Evolutionary conservation across 2,888 invertebrate genomes (phyloP).

Genomic region (Drosophila macrospina): DNA sequence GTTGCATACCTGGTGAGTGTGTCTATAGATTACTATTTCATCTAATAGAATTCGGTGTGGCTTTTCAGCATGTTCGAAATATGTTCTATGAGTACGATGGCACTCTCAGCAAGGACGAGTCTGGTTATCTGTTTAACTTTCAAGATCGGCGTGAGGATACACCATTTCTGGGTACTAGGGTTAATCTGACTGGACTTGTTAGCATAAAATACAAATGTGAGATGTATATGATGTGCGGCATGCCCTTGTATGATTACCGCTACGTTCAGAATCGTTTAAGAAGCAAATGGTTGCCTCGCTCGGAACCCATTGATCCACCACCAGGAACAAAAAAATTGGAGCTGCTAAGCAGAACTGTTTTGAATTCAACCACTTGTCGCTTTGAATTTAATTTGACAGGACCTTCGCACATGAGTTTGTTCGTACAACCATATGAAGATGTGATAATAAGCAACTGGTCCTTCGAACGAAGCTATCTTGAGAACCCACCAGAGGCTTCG

Average conservation of each 20-base stretch:
- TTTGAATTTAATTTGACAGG: conserved; percentile 65
- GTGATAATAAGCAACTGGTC: conserved; percentile 74
- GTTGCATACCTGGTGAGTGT: conserved; percentile 86
- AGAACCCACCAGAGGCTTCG: conserved; percentile 39
- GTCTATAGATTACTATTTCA: neutral
- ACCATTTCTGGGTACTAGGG: conserved; percentile 39
- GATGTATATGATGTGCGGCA: conserved; percentile 75
- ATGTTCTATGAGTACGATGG: conserved; percentile 84
- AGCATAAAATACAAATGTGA: conserved; percentile 60
- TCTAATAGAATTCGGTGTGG: neutral
- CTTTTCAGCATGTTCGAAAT: conserved; percentile 85
- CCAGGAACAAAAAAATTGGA: conserved; percentile 62
- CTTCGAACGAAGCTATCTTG: conserved; percentile 62
- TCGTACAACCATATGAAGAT: conserved; percentile 66
- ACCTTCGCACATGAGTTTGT: conserved; percentile 74
- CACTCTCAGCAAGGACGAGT: conserved; percentile 83
- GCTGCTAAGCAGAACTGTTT: conserved; percentile 58
- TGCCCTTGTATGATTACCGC: conserved; percentile 74
- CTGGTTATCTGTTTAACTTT: conserved; percentile 85
- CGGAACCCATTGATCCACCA: conserved; percentile 48
- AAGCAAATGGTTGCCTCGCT: conserved; percentile 67
- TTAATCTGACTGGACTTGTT: conserved; percentile 61
- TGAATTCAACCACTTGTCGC: conserved; percentile 49
- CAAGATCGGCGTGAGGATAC: conserved; percentile 83
- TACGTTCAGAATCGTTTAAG: conserved; percentile 43